Base-by-base conservation (phyloP, 2,113 vertebrate species). In the Megaptera novaeangliae region DNA sequence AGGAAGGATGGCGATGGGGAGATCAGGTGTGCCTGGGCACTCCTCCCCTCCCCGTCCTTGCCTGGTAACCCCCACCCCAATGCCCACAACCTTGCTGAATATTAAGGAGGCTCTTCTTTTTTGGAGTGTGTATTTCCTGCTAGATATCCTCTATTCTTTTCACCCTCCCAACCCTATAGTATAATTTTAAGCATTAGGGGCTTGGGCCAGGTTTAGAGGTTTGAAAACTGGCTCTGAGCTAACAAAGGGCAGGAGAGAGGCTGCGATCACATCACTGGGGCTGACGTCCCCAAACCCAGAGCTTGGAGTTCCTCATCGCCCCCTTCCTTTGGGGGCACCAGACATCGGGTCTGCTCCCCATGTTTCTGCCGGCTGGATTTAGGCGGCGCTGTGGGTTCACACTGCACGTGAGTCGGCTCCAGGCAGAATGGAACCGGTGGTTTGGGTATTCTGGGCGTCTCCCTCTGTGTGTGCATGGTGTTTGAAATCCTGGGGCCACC, bases 391-490 rank as follows among this genome's bases (percentile, higher is more conserved):
- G 63, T 2, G 41, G 55, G 31, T 31, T 41, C 66, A 36, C 5
- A 2, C 23, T 3, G 5, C 46, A 3, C 0, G 2, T 8, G 66
- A n/a, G 29, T 14, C 3, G 2, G 39, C n/a, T 9, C 8, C 13
- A 4, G 27, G 34, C 27, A 2, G 36, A 20, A 3, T 17, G 12
- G 17, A 61, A 20, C 41, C 0, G 0, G 12, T 46, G 27, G 41
- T 29, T 5, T 29, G 25, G 72, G 27, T 74, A 2, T 80, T 36
- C 29, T 14, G 63, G 7, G 46, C 0, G 1, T 36, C 57, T 59
- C 39, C 44, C 74, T 68, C 34, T 29, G 57, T 27, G 31, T 2
- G 3, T 78, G 75, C 74, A 31, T 0, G 0, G n/a, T 8, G 27
- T 39, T 29, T 77, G 91, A 61, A 20, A n/a, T 63, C 52, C 13